Conservation (phyloP, 2,797 vertebrate species). For the Rousettus madagascariensis region DNA sequence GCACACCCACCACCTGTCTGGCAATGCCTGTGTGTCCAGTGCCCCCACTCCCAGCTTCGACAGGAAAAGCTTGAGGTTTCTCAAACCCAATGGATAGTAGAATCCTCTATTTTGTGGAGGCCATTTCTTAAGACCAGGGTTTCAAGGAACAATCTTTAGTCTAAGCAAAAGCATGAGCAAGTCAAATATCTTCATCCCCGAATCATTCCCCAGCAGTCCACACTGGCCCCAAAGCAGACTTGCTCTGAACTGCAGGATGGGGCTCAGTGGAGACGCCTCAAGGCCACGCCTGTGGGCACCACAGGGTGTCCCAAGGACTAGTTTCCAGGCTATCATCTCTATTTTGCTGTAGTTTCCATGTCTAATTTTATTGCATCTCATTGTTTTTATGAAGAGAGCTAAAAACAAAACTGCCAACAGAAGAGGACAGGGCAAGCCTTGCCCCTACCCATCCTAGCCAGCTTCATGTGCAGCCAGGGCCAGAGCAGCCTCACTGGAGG, state of each 20-base stretch:
- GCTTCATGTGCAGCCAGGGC: background rate
- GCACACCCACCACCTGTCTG: background rate
- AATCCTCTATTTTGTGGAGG: background rate
- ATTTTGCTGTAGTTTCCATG: background rate
- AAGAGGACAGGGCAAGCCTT: background rate
- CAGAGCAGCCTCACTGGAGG: background rate
- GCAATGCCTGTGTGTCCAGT: background rate
- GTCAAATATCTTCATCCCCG: background rate
- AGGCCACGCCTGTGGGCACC: background rate
- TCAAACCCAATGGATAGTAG: background rate
- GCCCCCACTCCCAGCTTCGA: background rate
- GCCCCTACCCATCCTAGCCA: too few species aligned
- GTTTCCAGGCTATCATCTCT: background rate
- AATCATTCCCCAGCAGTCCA: background rate
- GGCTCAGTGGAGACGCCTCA: background rate
- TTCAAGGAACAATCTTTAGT: background rate
- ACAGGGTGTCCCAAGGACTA: background rate
- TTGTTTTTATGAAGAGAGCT: background rate
- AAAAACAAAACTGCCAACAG: background rate
- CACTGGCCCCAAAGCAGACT: fast-evolving
- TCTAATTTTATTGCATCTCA: background rate
- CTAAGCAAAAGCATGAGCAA: background rate
- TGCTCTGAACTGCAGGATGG: fast-evolving
- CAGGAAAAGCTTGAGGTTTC: background rate
- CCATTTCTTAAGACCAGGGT: background rate